Evolutionary conservation across 64 coral and sea anemone species (phyloP), one percentile per base, ranked within the genome.

Genomic region (Acropora yongei): DNA sequence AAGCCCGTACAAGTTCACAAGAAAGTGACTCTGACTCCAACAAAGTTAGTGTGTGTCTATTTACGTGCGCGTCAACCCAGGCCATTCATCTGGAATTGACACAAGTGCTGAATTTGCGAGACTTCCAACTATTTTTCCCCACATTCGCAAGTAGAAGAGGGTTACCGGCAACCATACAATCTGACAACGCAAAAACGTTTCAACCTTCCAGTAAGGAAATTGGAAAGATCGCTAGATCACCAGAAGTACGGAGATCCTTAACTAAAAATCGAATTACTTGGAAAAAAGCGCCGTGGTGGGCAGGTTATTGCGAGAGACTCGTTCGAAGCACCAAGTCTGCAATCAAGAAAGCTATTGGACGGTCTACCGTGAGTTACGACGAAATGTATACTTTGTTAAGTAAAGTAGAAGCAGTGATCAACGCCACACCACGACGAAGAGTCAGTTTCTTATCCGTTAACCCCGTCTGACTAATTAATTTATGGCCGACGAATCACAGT

Each of bases 241-340:
- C 50, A 8, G 50, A 53, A 53, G 50, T 53, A 3, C 0, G 50
- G 50, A 53, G 8, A 53, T 53, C 3, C 50, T 8, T 53, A 8
- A 53, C 0, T 9, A 86, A 49, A 16, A 18, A 65, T 6, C 16
- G 43, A 19, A 86, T 86, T 5, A 92, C 18, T 91, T 88, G 86
- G 69, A 76, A 58, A 44, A 83, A 71, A 40, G 89, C 80, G 47
- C 89, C 89, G 16, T 71, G 78, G n/a, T 82, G 78, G 90, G 90
- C 72, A 60, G 90, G 90, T 0, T 78, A 76, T 49, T 92, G 57
- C 40, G 90, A 92, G 19, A 51, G 72, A 45, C 57, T 86, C 20
- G 71, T 92, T 5, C 46, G 58, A 49, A 85, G 90, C n/a, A n/a
- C 78, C 1, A 92, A 85, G 44, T 50, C 49, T 8, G 49, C 69